phyloP scores from a whole-genome alignment of 30 jellyfish, hydroid and myxozoan species.

The Haliclystus octoradiatus region DNA sequence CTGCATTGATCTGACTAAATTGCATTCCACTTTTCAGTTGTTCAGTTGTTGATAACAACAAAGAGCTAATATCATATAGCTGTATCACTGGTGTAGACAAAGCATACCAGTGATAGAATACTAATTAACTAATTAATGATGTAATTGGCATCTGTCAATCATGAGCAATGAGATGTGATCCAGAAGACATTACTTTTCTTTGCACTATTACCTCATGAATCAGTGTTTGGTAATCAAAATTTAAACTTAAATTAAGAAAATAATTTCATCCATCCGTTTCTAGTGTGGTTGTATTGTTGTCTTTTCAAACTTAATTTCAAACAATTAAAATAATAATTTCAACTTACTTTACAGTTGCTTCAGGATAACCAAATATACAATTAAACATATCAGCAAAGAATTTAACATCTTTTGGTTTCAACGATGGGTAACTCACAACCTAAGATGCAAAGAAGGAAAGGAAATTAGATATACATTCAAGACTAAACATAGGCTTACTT shows the following conservation, averaged over 20 bases:
- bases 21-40: not conserved
- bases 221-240: not conserved
- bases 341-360: conserved; percentile 55
- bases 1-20: not conserved
- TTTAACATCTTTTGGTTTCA: conserved; percentile 52
- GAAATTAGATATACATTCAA: not conserved
- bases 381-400: conserved; percentile 49
- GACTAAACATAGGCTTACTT: not conserved
- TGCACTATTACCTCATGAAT: not conserved
- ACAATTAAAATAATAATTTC: no score
- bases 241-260: not conserved
- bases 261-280: not conserved
- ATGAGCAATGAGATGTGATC: not conserved
- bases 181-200: not conserved
- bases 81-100: not conserved
- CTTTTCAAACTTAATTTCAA: no score
- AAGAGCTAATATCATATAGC: not conserved
- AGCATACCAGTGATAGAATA: not conserved
- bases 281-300: no score
- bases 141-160: no score
- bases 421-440: conserved; percentile 72
- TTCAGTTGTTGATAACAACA: not conserved
- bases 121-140: no score
- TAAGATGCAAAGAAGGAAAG: not conserved
- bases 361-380: conserved; percentile 52